Base-by-base conservation (phyloP, 1,140 invertebrate genomes). In the Drosophila chauvacae region DNA sequence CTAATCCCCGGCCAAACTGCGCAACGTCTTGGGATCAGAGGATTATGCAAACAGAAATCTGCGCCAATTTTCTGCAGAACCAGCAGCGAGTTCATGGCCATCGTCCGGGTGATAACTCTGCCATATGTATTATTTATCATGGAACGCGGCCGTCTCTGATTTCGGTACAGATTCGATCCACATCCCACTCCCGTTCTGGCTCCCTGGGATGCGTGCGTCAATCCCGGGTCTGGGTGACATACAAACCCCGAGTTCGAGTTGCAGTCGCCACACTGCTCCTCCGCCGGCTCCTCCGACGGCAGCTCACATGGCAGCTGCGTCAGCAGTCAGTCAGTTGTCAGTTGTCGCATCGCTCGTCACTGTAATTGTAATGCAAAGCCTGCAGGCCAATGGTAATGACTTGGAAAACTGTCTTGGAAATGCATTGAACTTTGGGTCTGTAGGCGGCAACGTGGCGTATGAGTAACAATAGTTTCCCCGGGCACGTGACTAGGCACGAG, bases 381-480 rank as follows among this genome's bases (percentile, higher is more conserved):
- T 62, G 18, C 62, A 61, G 30, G 53, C 35, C 53, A 56, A 87
- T 87, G 70, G 58, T 72, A 80, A 87, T 87, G 45, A 44, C 57
- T 78, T 58, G 53, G 42, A 45, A 66, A 83, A 80, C 59, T 62
- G 76, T 69, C 76, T 48, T 48, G 16, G 58, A 88, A 90, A 90
- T 80, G 81, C 84, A 80, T 90, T 88, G 84, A 88, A 88, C 85
- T 33, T 80, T 63, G 35, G 45, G 50, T 58, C 72, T 61, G 61
- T 65, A 68, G 41, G 53, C 56, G 85, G 50, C 84, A 88, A 88
- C 85, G 80, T 88, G 84, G 84, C 84, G 77, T 78, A 87, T 88
- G 77, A 73, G 84, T 87, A 88, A 87, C 64, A 74, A 80, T 76
- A 35, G 58, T 51, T 71, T 76, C 53, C 26, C 64, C 57, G 16